These are phyloP conservation scores for Wasmannia auropunctata DNA, from an alignment of 1,140 invertebrate genomes.

Conservation along the genomic window DNA sequence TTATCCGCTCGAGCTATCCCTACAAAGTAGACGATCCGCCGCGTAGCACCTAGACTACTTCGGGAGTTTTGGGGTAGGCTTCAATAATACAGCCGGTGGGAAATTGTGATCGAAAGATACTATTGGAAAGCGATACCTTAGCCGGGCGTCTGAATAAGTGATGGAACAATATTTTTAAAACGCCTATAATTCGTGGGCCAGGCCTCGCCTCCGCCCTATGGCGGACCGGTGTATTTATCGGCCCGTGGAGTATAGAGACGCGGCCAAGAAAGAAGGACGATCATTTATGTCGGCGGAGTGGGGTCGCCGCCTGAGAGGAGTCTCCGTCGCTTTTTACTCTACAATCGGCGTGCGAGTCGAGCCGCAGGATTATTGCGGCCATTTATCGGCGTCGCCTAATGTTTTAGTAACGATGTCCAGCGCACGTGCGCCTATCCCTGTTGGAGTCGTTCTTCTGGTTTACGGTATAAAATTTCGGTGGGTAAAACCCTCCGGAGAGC, in stretches of 20 bases:
- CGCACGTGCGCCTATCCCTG: conserved; percentile 56
- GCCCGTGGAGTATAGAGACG: conserved; percentile 84
- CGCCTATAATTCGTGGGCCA: conserved; percentile 84
- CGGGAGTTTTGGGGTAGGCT: conserved; percentile 70
- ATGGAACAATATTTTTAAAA: conserved; percentile 86
- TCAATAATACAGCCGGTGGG: conserved; percentile 83
- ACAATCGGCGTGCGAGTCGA: conserved; percentile 74
- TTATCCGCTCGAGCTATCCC: conserved; percentile 59
- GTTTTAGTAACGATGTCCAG: conserved; percentile 80
- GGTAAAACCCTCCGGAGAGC: conserved; percentile 33
- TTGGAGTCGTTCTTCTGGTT: conserved; percentile 9
- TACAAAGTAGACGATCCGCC: conserved; percentile 64
- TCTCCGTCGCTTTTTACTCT: conserved; percentile 74
- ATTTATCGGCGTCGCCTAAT: conserved; percentile 76
- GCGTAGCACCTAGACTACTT: conserved; percentile 53
- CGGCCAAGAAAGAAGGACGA: conserved; percentile 80
- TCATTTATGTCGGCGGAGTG: conserved; percentile 77
- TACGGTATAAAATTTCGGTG: conserved; percentile 44
- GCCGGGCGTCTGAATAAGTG: conserved; percentile 83
- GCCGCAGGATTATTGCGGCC: conserved; percentile 75
- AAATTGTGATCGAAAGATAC: conserved; percentile 83
- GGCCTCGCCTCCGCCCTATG: conserved; percentile 74
- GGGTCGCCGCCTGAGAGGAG: conserved; percentile 14
- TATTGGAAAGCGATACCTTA: conserved; percentile 85
- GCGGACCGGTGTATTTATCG: conserved; percentile 85